Percentiles rank a stretch among this genome's conserved stretches.
phyloP scores from a whole-genome alignment of 2,113 vertebrate species.

The Mormyrus lacerda region DNA sequence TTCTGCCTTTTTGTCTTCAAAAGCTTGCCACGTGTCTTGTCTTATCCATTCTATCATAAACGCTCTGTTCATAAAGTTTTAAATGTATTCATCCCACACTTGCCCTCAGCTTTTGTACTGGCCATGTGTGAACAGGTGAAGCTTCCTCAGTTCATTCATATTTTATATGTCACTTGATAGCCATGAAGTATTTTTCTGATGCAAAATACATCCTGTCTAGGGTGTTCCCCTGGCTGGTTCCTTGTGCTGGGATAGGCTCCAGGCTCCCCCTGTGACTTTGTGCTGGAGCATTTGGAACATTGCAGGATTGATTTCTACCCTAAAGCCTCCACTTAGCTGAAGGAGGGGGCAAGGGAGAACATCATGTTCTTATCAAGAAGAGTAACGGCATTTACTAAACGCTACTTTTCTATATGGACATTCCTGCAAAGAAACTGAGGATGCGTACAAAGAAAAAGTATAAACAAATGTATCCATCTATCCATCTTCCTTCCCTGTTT shows the following conservation, averaged over 20 bases:
- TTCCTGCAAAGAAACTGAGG: not conserved
- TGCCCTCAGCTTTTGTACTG: not conserved
- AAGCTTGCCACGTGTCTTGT: not conserved
- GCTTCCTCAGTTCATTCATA: not conserved
- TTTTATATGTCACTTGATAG: not conserved
- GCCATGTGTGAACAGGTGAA: not conserved
- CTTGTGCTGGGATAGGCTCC: not conserved
- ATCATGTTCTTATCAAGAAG: not conserved
- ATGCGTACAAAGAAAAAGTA: not conserved
- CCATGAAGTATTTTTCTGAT: not conserved
- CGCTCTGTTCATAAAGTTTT: not conserved
- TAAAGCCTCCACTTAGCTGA: not conserved
- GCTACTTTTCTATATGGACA: not conserved
- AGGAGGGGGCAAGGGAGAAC: not conserved
- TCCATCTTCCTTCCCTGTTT: not conserved
- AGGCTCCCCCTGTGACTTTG: not conserved
- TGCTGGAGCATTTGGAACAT: not conserved
- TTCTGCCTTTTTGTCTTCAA: not conserved
- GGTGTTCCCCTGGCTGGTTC: not conserved
- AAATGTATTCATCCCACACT: not conserved
- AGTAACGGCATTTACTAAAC: not conserved
- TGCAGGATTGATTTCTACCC: not conserved
- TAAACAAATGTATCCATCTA: not conserved
- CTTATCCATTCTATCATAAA: not conserved
- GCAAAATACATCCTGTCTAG: not conserved